Conservation (phyloP, 2,113 vertebrate genomes). For the Tringa solitaria region DNA sequence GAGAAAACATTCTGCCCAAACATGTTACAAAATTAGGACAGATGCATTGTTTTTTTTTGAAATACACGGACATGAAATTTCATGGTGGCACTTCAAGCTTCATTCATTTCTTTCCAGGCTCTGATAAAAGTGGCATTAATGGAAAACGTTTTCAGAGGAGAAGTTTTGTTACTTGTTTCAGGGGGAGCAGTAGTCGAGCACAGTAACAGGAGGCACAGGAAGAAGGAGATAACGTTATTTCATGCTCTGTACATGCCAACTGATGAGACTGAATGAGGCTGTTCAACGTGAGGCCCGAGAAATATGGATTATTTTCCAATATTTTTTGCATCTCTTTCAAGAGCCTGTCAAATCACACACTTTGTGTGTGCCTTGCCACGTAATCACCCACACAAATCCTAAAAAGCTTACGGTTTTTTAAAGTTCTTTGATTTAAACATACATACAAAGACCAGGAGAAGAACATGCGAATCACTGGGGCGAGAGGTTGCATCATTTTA, state of each 20-base stretch:
- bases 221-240: neutral
- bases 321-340: neutral
- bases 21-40: neutral
- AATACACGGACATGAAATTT: neutral
- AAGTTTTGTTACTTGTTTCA: neutral
- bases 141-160: neutral
- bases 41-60: neutral
- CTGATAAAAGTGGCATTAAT: neutral
- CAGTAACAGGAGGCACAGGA: neutral
- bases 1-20: neutral
- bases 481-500: neutral
- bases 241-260: neutral
- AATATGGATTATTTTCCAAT: accelerated
- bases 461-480: neutral
- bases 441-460: neutral
- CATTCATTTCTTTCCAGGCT: neutral
- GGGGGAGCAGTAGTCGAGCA: neutral
- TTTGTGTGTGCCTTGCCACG: too few relatives aligned
- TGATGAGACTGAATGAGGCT: neutral
- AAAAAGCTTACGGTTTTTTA: neutral
- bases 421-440: neutral
- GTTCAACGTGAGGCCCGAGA: accelerated
- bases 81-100: neutral
- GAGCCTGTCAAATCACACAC: accelerated
- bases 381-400: neutral